Percentiles rank a stretch among this genome's conserved stretches.
Evolutionary conservation across 2,797 vertebrate species (phyloP).

Genomic region (Onychomys leucogaster): DNA sequence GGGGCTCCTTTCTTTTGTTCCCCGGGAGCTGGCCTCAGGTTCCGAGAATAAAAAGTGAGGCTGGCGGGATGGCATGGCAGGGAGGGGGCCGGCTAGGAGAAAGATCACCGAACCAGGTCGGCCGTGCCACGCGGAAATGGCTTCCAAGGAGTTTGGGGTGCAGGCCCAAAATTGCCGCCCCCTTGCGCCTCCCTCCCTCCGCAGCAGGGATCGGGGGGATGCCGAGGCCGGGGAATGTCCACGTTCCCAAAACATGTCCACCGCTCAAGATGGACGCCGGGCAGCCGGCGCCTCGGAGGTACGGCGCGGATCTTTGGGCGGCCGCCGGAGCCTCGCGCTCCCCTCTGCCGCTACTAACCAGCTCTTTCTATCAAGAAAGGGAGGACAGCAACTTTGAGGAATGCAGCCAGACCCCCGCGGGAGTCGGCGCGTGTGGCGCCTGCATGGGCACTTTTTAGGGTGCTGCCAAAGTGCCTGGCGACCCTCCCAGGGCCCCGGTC

Average conservation of each 20-base stretch:
- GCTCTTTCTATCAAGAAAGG: slow-evolving; percentile 60
- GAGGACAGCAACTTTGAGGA: slow-evolving; percentile 63
- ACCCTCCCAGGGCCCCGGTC: slow-evolving; percentile 55
- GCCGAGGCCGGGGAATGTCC: slow-evolving; percentile 82
- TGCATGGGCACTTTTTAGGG: slow-evolving; percentile 84
- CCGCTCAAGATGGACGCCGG: slow-evolving; percentile 98
- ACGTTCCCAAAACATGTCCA: slow-evolving; percentile 95
- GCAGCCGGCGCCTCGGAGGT: slow-evolving; percentile 82
- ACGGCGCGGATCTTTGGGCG: slow-evolving; percentile 77
- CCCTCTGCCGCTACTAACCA: not conserved
- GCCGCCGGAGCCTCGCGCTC: not conserved
- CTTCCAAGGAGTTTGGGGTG: slow-evolving; percentile 62
- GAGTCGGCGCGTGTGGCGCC: slow-evolving; percentile 73
- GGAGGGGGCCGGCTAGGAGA: not conserved
- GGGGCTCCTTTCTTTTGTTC: slow-evolving; percentile 79
- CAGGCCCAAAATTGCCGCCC: slow-evolving; percentile 60
- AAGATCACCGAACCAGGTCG: slow-evolving; percentile 39
- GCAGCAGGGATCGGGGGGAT: slow-evolving; percentile 9
- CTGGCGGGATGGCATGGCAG: slow-evolving; percentile 27
- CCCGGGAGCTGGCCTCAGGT: slow-evolving; percentile 74
- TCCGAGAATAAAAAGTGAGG: slow-evolving; percentile 82
- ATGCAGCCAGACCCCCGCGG: not conserved
- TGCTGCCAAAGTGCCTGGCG: slow-evolving; percentile 84
- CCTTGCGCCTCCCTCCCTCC: not conserved
- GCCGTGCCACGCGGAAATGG: slow-evolving; percentile 71